phyloP scores from a whole-genome alignment of 1,140 invertebrate species.

The Platyscapa corneri region DNA sequence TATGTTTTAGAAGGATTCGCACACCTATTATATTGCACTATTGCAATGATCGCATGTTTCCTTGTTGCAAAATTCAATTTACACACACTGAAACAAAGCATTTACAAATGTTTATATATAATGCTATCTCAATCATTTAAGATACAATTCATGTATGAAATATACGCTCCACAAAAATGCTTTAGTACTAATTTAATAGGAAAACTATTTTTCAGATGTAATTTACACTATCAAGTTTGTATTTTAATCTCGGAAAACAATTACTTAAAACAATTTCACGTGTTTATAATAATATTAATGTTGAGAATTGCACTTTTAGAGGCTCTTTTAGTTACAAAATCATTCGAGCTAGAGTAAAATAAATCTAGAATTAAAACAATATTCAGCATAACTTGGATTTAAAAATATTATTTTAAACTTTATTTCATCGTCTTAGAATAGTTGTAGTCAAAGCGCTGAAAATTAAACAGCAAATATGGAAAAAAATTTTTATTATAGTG shows the following conservation, averaged over 20 bases:
- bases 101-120: conserved; percentile 3
- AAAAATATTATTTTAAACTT: neutral
- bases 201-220: neutral
- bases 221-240: neutral
- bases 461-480: neutral
- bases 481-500: neutral
- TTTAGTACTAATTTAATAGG: neutral
- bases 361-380: neutral
- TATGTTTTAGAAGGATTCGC: neutral
- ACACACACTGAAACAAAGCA: neutral
- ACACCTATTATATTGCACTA: neutral
- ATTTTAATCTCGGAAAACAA: conserved; percentile 9
- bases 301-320: neutral
- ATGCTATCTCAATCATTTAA: conserved; percentile 1
- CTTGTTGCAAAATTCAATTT: neutral
- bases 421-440: neutral
- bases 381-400: neutral
- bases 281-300: neutral
- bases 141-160: neutral
- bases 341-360: neutral
- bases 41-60: neutral
- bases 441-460: neutral
- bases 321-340: neutral
- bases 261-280: conserved; percentile 6
- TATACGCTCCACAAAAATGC: neutral